These are phyloP conservation scores for Galerucella nymphaeae DNA, from an alignment of 2,888 invertebrate species.

Conservation along the genomic window DNA sequence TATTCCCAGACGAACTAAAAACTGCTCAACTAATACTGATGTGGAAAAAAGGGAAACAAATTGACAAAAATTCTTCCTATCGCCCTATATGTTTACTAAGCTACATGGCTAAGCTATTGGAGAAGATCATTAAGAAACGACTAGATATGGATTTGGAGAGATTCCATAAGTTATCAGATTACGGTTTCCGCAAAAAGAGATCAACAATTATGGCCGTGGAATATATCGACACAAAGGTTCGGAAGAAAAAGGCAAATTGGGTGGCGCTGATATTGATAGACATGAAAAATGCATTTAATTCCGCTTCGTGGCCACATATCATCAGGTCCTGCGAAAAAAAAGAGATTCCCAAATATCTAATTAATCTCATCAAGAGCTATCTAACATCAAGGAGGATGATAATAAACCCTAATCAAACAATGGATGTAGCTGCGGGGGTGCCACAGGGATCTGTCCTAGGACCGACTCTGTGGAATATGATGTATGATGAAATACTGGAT, in stretches of 20 bases:
- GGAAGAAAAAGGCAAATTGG: not conserved
- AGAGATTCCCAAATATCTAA: not conserved
- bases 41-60: not conserved
- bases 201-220: not conserved
- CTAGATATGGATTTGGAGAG: too few species aligned
- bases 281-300: constrained; percentile 3
- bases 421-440: not conserved
- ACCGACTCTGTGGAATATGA: not conserved
- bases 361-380: not conserved
- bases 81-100: not conserved
- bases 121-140: too few species aligned
- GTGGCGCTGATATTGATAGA: too few species aligned
- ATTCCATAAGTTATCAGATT: not conserved
- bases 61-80: not conserved
- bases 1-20: too few species aligned
- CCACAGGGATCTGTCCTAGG: constrained; percentile 14
- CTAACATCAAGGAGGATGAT: not conserved
- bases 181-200: not conserved
- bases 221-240: too few species aligned
- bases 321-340: not conserved
- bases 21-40: not conserved
- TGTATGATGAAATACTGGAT: not conserved
- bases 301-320: not conserved
- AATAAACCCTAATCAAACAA: not conserved
- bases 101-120: not conserved